Percentiles rank a stretch among this genome's conserved stretches.
Evolutionary conservation across 2,797 vertebrate species (phyloP).

Genomic region (Eutrigla gurnardus): DNA sequence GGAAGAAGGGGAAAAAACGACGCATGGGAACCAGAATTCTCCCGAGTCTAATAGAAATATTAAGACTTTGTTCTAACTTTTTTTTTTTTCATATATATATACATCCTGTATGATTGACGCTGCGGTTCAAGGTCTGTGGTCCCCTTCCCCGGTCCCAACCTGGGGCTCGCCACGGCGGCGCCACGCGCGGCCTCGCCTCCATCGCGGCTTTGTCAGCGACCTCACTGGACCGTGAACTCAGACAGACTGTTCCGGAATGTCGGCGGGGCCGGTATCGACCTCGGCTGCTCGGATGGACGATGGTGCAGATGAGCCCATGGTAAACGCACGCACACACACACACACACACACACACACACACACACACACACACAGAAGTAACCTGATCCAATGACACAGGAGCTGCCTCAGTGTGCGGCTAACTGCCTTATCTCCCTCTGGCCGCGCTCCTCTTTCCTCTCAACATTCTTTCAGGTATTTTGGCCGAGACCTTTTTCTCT

Average conservation of each 20-base stretch:
- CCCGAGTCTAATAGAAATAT: slow-evolving; percentile 52
- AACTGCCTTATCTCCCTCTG: slow-evolving; percentile 83
- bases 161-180: slow-evolving; percentile 71
- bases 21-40: slow-evolving; percentile 57
- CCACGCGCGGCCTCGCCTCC: slow-evolving; percentile 70
- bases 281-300: slow-evolving; percentile 65
- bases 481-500: slow-evolving; percentile 83
- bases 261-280: slow-evolving; percentile 69
- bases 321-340: slow-evolving; percentile 48
- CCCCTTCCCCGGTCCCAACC: slow-evolving; percentile 45
- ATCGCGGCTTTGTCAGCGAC: slow-evolving; percentile 80
- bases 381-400: slow-evolving; percentile 82
- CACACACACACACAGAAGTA: slow-evolving; percentile 57
- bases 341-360: slow-evolving; percentile 42
- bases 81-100: background rate
- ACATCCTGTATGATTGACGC: slow-evolving; percentile 24
- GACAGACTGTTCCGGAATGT: slow-evolving; percentile 81
- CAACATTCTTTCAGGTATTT: slow-evolving; percentile 86
- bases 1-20: slow-evolving; percentile 37
- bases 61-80: slow-evolving; percentile 38
- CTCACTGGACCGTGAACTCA: slow-evolving; percentile 83
- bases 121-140: slow-evolving; percentile 32
- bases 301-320: slow-evolving; percentile 57
- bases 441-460: slow-evolving; percentile 82
- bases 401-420: slow-evolving; percentile 79